phyloP scores from a whole-genome alignment of 2,888 invertebrate species.

The Eupithecia vulgata region DNA sequence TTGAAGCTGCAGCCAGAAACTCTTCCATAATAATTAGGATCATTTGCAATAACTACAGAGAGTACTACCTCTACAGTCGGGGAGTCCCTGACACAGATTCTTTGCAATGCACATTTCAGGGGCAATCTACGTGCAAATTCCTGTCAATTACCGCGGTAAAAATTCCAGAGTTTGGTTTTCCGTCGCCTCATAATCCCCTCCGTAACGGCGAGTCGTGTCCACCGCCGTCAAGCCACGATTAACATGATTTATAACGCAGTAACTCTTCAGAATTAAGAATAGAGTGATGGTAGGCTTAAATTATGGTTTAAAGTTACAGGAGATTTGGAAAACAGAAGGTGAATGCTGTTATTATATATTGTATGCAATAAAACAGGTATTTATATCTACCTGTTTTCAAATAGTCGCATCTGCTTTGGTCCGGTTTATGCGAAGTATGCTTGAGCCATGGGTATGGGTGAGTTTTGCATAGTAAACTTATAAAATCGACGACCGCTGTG shows the following conservation, averaged over 20 bases:
- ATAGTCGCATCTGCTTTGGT: too few species aligned
- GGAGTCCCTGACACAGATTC: background rate
- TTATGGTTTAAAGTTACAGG: constrained; percentile 45
- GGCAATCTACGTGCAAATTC: constrained; percentile 1
- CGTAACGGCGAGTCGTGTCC: constrained; percentile 45
- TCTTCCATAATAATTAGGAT: background rate
- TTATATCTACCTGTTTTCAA: background rate
- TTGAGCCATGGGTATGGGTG: too few species aligned
- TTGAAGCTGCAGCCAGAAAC: background rate
- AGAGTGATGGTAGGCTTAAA: constrained; percentile 44
- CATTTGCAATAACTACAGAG: background rate
- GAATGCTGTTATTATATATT: background rate
- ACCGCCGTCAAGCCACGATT: constrained; percentile 54
- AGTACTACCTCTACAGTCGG: too few species aligned
- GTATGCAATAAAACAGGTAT: too few species aligned
- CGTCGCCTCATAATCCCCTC: constrained; percentile 34
- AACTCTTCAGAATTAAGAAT: constrained; percentile 47
- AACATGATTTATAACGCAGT: constrained; percentile 59
- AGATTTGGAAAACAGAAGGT: constrained; percentile 14
- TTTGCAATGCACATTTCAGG: background rate
- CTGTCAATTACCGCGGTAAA: constrained; percentile 24
- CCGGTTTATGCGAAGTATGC: too few species aligned
- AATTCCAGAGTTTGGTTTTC: constrained; percentile 21
- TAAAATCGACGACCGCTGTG: too few species aligned
- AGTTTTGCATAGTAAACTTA: too few species aligned